Conservation (phyloP, 2,113 vertebrate species). For the Silurus meridionalis region DNA sequence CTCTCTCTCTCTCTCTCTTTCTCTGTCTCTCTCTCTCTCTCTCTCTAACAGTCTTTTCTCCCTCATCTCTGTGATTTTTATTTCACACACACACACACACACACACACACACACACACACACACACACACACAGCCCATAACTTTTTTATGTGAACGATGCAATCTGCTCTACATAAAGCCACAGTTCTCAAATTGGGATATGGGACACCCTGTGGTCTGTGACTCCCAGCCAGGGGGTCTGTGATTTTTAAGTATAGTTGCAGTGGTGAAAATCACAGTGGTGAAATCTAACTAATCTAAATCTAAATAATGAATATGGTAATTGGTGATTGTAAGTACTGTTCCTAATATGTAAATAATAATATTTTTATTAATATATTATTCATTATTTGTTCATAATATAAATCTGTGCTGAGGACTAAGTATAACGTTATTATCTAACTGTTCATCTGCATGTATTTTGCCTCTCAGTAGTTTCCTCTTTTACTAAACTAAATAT, state of each 20-base stretch:
- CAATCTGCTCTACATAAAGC: background rate
- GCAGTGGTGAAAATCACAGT: background rate
- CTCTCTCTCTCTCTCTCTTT: conserved; percentile 4
- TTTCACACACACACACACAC: too few relatives aligned
- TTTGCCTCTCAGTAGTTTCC: background rate
- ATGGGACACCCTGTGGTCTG: background rate
- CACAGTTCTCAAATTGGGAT: background rate
- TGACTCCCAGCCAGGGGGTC: background rate
- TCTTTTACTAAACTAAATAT: background rate
- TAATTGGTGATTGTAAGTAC: background rate
- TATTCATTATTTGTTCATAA: background rate
- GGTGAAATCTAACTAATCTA: too few relatives aligned
- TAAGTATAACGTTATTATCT: background rate
- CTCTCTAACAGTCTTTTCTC: too few relatives aligned
- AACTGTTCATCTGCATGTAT: background rate
- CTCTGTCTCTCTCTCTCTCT: background rate
- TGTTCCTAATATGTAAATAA: background rate
- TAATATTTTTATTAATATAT: too few relatives aligned
- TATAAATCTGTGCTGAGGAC: background rate
- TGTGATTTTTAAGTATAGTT: background rate
- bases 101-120: background rate
- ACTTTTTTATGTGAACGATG: background rate
- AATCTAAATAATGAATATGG: background rate
- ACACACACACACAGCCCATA: background rate
- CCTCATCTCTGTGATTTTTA: too few relatives aligned